Evolutionary conservation across 2,888 invertebrate genomes (phyloP).

Genomic region (Cantharis rufa): DNA sequence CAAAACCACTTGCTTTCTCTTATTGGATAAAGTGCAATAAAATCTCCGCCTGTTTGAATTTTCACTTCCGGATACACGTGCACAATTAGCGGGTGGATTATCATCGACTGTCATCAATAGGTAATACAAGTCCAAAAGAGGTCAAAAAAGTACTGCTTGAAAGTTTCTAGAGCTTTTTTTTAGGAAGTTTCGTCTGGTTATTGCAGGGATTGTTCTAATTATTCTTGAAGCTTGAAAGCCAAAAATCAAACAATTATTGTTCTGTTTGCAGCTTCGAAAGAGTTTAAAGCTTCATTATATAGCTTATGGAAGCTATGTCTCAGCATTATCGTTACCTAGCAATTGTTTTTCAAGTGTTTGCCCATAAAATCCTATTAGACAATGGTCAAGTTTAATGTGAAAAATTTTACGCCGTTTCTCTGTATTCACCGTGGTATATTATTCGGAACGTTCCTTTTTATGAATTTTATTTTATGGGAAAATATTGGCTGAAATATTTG

Average conservation of each 20-base stretch:
- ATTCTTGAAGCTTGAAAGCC: background rate
- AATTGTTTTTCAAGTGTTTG: background rate
- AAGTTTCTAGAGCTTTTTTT: background rate
- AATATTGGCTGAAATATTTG: background rate
- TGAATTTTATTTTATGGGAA: background rate
- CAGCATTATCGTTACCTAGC: background rate
- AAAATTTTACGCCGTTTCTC: background rate
- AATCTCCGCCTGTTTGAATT: constrained; percentile 32
- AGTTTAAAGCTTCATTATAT: background rate
- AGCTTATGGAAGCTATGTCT: background rate
- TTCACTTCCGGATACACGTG: constrained; percentile 34
- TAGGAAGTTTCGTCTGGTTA: background rate
- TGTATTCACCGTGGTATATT: background rate
- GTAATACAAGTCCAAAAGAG: background rate
- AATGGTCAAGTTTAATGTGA: background rate
- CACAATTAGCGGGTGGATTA: constrained; percentile 25
- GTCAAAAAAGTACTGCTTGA: background rate
- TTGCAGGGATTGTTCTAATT: background rate
- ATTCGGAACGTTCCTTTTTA: background rate
- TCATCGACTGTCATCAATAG: constrained; percentile 5
- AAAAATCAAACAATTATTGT: background rate
- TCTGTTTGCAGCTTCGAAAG: background rate
- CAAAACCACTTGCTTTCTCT: constrained; percentile 28
- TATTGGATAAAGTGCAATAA: constrained; percentile 29
- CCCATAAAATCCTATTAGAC: background rate